Evolutionary conservation across 2,797 vertebrate species (phyloP), one percentile per base, ranked within the genome.

Genomic region (Tachyglossus aculeatus): DNA sequence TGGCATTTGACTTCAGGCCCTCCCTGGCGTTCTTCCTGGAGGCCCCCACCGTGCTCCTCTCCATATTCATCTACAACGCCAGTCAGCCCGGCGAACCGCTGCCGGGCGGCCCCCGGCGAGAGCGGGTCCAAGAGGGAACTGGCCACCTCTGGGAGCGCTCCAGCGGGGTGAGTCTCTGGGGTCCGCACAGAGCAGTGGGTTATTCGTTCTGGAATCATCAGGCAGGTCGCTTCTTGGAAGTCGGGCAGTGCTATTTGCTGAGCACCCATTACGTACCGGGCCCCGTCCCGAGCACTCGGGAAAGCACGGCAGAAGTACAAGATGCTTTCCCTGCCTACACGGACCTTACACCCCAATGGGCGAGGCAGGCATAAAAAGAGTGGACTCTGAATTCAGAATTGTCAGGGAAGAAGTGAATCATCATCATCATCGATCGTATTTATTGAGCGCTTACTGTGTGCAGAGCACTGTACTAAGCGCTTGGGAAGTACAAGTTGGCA

Each of bases 41-140:
- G 94, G 96, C 97, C 4, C 97, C 97, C 19, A 87, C 94, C 27
- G 96, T 98, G 55, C 94, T 98, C 66, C 94, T 99, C 24, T 93
- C 96, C 77, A 98, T 99, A 90, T 98, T 96, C 75, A 96, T 98
- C 89, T 99, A 98, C 88, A 96, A 96, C 67, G 92, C 93, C 88
- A 95, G 95, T 88, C 93, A 89, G 67, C 62, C 88, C 60, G n/a
- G n/a, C n/a, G 88, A 76, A 48, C 92, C 94, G 83, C 75, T 88
- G 13, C 94, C 96, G 39, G 93, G 92, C 32, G 52, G 68, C 33
- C 77, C 91, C 55, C 92, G 94, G 81, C 93, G 92, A 77, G 96
- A 97, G 71, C 95, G 95, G 66, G 90, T 94, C 61, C 91, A 94
- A 65, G 92, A 95, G 47, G 78, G 95, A 71, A 96, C 95, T 64